Percentiles rank a stretch among this genome's conserved stretches.
Evolutionary conservation across 1,140 invertebrate genomes (phyloP).

Genomic region (Psix sp.): DNA sequence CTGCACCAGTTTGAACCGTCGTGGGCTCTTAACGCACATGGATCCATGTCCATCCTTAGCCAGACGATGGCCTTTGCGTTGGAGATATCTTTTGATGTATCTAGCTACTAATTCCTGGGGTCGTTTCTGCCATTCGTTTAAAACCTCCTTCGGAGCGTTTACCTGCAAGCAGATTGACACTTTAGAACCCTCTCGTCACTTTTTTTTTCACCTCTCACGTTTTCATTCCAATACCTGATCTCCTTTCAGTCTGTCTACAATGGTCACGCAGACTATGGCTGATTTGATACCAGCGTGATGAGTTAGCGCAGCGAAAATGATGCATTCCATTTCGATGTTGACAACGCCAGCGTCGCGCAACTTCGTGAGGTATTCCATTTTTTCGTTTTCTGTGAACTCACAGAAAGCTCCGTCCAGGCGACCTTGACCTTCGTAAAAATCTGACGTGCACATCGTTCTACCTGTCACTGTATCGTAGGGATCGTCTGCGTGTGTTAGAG

Average conservation of each 20-base stretch:
- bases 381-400: slow-evolving; percentile 92
- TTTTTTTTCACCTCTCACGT: no score
- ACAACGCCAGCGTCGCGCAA: slow-evolving; percentile 88
- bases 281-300: slow-evolving; percentile 95
- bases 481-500: slow-evolving; percentile 82
- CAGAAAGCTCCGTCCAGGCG: slow-evolving; percentile 98
- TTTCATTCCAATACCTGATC: slow-evolving; percentile 85
- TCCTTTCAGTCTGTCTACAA: slow-evolving; percentile 94
- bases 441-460: slow-evolving; percentile 96
- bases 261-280: slow-evolving; percentile 93
- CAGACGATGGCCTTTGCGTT: slow-evolving; percentile 82
- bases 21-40: slow-evolving; percentile 87
- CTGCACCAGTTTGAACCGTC: slow-evolving; percentile 90
- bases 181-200: no score
- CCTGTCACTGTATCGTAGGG: slow-evolving; percentile 92
- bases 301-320: slow-evolving; percentile 94
- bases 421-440: slow-evolving; percentile 98
- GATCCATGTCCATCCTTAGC: slow-evolving; percentile 86
- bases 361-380: slow-evolving; percentile 90
- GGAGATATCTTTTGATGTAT: slow-evolving; percentile 90
- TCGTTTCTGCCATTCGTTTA: slow-evolving; percentile 95
- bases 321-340: slow-evolving; percentile 99
- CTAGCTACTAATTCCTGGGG: slow-evolving; percentile 92
- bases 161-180: slow-evolving; percentile 81
- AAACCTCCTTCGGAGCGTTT: slow-evolving; percentile 89